A percentile compares a stretch with the other conserved stretches of the same genome.
Evolutionary conservation across 2,888 invertebrate genomes (phyloP).

Genomic region (Leptopilina drosophilae): DNA sequence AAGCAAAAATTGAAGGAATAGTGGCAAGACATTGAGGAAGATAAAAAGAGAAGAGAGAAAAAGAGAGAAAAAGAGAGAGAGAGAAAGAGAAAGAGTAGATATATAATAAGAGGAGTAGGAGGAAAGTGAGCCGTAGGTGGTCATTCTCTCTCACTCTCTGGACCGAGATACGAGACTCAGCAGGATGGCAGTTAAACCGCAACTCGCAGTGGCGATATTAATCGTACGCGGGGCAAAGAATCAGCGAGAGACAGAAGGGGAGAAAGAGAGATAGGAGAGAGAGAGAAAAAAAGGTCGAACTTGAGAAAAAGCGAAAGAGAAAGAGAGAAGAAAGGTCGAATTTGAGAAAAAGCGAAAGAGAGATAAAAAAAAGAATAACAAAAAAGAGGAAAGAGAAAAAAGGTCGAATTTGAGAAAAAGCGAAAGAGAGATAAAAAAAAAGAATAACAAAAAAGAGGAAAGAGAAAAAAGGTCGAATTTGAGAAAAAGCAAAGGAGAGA

Average conservation of each 20-base stretch:
- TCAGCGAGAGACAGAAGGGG: constrained; percentile 8
- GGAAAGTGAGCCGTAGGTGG: constrained; percentile 54
- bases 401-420: too few species aligned
- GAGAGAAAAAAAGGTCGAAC: too few species aligned
- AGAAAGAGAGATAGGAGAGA: not conserved
- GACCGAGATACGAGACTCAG: constrained; percentile 57
- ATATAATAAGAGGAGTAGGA: constrained; percentile 19
- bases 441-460: too few species aligned
- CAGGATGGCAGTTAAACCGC: constrained; percentile 67
- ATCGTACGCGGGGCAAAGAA: constrained; percentile 27
- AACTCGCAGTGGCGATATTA: constrained; percentile 55
- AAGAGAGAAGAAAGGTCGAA: constrained; percentile 4
- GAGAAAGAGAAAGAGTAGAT: constrained; percentile 34
- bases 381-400: too few species aligned
- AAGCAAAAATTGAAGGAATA: constrained; percentile 27
- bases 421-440: too few species aligned
- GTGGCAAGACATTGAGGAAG: constrained; percentile 32
- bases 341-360: constrained; percentile 40
- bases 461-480: too few species aligned
- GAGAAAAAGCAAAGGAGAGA: too few species aligned
- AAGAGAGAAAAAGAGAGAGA: constrained; percentile 6
- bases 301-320: too few species aligned
- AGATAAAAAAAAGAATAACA: too few species aligned
- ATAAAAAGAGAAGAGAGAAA: not conserved
- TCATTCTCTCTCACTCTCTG: constrained; percentile 40